phyloP scores from a whole-genome alignment of 2,888 invertebrate genomes.

The Gari tellinella region DNA sequence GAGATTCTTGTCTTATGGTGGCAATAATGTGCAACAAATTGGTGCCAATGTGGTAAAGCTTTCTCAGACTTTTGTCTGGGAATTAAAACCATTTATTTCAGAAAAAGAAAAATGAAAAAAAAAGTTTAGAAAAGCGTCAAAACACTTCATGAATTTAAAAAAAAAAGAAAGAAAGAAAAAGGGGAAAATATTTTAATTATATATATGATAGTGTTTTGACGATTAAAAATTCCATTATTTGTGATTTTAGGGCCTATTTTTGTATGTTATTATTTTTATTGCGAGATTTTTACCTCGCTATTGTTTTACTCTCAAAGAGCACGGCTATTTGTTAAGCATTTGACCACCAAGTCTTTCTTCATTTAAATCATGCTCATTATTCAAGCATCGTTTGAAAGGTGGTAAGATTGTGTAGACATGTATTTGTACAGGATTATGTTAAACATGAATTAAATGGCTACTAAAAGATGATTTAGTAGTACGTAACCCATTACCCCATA shows the following conservation, averaged over 20 bases:
- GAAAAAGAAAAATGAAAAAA: too few species aligned
- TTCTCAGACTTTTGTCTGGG: slow-evolving; percentile 10
- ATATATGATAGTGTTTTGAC: slow-evolving; percentile 7
- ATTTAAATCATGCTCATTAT: too few species aligned
- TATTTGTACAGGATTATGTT: too few species aligned
- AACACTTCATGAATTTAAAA: too few species aligned
- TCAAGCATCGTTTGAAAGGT: too few species aligned
- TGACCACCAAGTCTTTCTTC: slow-evolving; percentile 71
- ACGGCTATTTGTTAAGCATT: slow-evolving; percentile 74
- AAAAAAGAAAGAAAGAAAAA: too few species aligned
- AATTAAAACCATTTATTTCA: slow-evolving; percentile 6
- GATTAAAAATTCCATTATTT: too few species aligned
- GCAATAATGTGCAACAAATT: slow-evolving; percentile 41
- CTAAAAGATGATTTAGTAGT: too few species aligned
- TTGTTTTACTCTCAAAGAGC: slow-evolving; percentile 39
- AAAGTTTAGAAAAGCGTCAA: too few species aligned
- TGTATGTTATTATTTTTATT: slow-evolving; percentile 18
- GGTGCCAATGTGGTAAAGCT: slow-evolving; percentile 26
- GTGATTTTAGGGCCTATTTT: slow-evolving; percentile 15
- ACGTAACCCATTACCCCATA: too few species aligned
- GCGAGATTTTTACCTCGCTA: slow-evolving; percentile 17
- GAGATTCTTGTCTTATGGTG: not conserved
- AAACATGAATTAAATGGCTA: too few species aligned
- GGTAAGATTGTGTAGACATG: too few species aligned
- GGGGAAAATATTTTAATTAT: not conserved